Percentiles rank a stretch among this genome's conserved stretches.
Conservation (phyloP, 2,888 invertebrate species). For the Cactoblastis cactorum region DNA sequence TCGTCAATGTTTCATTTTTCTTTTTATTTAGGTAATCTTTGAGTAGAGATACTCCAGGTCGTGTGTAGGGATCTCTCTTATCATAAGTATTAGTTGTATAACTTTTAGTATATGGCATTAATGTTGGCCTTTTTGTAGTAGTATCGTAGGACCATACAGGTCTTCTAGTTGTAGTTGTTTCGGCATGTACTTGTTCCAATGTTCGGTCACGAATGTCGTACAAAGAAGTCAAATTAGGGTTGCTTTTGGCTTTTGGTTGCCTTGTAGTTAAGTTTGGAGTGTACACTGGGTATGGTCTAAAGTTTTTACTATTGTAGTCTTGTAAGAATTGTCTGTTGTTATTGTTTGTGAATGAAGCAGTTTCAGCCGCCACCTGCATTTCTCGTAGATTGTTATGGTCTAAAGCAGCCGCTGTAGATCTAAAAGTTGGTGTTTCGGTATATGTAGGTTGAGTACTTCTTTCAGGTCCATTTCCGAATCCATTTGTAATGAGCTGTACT, state of each 20-base stretch:
- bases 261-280: slow-evolving; percentile 52
- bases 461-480: slow-evolving; percentile 47
- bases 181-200: slow-evolving; percentile 27
- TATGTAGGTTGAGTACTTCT: slow-evolving; percentile 54
- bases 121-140: slow-evolving; percentile 61
- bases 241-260: slow-evolving; percentile 47
- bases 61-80: slow-evolving; percentile 64
- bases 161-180: slow-evolving; percentile 22
- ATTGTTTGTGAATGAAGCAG: slow-evolving; percentile 84
- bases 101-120: slow-evolving; percentile 64
- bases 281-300: slow-evolving; percentile 66
- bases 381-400: slow-evolving; percentile 76
- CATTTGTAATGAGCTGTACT: slow-evolving; percentile 64
- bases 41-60: slow-evolving; percentile 66
- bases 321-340: slow-evolving; percentile 68
- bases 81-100: slow-evolving; percentile 44
- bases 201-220: slow-evolving; percentile 63
- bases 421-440: slow-evolving; percentile 54
- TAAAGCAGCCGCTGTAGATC: slow-evolving; percentile 53
- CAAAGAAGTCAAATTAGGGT: slow-evolving; percentile 64
- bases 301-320: slow-evolving; percentile 60
- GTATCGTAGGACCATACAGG: slow-evolving; percentile 22
- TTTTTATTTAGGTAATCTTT: slow-evolving; percentile 62
- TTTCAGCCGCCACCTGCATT: slow-evolving; percentile 86
- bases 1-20: slow-evolving; percentile 51